A percentile compares a stretch with the other conserved stretches of the same genome.
Conservation (phyloP, 30 jellyfish, hydroid and myxozoan genomes). For the Chrysaora quinquecirrha region DNA sequence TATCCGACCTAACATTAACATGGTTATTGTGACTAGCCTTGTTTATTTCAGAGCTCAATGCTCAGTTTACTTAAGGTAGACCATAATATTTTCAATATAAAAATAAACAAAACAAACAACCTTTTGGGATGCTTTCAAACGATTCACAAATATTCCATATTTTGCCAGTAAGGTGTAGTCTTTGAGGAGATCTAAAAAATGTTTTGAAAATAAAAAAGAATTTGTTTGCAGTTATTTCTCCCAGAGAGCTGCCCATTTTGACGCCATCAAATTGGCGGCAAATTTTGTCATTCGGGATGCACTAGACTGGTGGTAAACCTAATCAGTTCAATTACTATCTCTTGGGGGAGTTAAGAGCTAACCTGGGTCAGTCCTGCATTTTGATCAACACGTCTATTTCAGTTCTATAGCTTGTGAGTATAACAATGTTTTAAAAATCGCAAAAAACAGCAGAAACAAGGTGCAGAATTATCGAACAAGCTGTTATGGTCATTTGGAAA, state of each 20-base stretch:
- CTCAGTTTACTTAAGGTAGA: background rate
- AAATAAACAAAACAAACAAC: background rate
- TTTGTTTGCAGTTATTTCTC: background rate
- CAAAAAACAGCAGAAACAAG: too few species aligned
- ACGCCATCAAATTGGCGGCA: background rate
- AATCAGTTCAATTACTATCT: background rate
- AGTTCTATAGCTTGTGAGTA: too few species aligned
- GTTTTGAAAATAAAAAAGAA: background rate
- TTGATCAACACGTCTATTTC: too few species aligned
- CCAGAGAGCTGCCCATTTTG: too few species aligned
- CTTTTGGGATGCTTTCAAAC: slow-evolving; percentile 40
- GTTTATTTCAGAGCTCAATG: background rate
- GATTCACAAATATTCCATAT: slow-evolving; percentile 58
- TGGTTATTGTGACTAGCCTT: too few species aligned
- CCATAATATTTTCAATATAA: background rate
- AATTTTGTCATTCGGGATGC: too few species aligned
- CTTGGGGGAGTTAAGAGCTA: background rate
- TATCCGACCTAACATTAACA: too few species aligned
- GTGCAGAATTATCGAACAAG: too few species aligned
- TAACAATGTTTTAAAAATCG: too few species aligned
- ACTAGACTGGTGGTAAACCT: background rate
- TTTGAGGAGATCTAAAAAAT: slow-evolving; percentile 1
- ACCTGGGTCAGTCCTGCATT: background rate
- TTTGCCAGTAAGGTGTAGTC: slow-evolving; percentile 52
- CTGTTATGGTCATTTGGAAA: too few species aligned